Base-by-base conservation (phyloP, 2,888 invertebrate species). In the Polietes domitor region DNA sequence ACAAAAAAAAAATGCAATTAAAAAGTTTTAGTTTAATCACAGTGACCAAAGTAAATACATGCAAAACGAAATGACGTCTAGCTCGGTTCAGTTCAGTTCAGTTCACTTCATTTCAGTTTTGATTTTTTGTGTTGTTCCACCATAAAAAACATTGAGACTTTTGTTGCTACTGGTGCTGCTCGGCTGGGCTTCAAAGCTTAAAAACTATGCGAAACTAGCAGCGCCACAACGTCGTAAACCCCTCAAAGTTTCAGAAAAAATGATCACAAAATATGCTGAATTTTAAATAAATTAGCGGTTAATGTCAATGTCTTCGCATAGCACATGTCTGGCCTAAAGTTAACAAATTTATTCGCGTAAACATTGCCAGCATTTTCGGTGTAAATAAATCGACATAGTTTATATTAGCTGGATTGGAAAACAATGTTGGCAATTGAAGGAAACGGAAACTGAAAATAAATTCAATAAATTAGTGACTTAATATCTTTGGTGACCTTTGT, bases 281-380 rank as follows among this genome's bases (percentile, higher is more conserved):
- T 71, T 68, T 80, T 53, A 77, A 74, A 73, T 70, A 74, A 77
- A 61, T 76, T 80, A 61, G 65, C 61, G 68, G 79, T 53, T 79
- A 76, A 83, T 79, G 79, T 76, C 79, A 83, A 79, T 80, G 77
- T 50, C 73, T 77, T 65, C 75, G 68, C 28, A 61, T 61, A 24
- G 26, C 28, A 28, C 15, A 61, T 61, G 61, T 32, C 32, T 61
- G 32, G 1, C 6, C n/a, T 47, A n/a, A 26, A 61, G 28, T 61
- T 61, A 28, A 61, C 26, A 61, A 61, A 61, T 4, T 12, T 26
- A 61, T 26, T 61, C 32, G 26, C 32, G 28, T 32, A 61, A 28
- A 61, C 26, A 61, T n/a, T 61, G 61, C 0, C n/a, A 10, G 58
- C 4, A 17, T n/a, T n/a, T 32, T n/a, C 32, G 4, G 6, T 37